Conservation (phyloP, 2,888 invertebrate species). For the Hartigia nigra region DNA sequence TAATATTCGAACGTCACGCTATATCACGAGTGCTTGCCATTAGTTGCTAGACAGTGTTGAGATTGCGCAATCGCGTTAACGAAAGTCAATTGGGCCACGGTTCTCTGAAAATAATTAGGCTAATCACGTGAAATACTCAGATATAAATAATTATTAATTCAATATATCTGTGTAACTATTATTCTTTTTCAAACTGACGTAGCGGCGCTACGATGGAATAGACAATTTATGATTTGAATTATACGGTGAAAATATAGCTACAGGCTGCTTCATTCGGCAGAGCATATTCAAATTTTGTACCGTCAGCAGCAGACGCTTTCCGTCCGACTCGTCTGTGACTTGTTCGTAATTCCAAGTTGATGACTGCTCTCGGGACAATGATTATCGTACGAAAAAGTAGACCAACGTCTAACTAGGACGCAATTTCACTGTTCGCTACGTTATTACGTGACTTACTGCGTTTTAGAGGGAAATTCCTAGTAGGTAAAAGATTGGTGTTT, state of each 20-base stretch:
- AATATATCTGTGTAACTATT: not conserved
- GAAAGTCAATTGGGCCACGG: not conserved
- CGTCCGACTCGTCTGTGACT: not conserved
- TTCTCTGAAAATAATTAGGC: not conserved
- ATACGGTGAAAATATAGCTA: not conserved
- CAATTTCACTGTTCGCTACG: constrained; percentile 39
- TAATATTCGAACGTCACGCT: not conserved
- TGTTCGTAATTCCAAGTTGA: not conserved
- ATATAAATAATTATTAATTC: not conserved
- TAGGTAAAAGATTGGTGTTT: not conserved
- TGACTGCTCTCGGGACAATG: constrained; percentile 12
- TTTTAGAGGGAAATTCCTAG: not conserved
- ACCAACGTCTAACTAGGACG: constrained; percentile 43
- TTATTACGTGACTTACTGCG: not conserved
- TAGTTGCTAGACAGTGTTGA: not conserved
- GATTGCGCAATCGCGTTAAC: not conserved
- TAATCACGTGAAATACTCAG: not conserved
- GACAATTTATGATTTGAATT: not conserved
- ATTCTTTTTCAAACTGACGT: not conserved
- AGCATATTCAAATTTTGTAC: not conserved
- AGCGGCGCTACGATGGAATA: not conserved
- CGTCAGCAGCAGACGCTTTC: not conserved
- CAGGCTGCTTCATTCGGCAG: not conserved
- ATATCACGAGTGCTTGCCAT: not conserved
- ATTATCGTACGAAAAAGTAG: constrained; percentile 37